Conservation (phyloP, 2,888 invertebrate species). For the Pantelozetes paolii region DNA sequence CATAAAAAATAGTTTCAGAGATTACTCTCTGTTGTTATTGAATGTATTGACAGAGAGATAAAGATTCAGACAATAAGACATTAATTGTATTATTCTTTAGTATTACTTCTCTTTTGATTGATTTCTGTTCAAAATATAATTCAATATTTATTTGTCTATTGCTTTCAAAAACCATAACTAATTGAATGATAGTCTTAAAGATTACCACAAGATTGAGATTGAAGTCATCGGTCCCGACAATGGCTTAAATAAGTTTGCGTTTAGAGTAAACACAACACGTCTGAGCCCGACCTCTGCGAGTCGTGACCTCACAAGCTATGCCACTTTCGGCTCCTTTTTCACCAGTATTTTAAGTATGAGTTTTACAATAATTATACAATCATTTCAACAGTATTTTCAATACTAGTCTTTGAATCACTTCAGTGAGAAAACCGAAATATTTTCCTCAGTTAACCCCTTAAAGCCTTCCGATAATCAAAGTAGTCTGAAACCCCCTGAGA, state of each 20-base stretch:
- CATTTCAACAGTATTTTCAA: too few species aligned
- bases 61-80: background rate
- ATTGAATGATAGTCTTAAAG: slow-evolving; percentile 51
- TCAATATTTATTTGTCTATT: slow-evolving; percentile 19
- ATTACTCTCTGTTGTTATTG: background rate
- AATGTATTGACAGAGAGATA: background rate
- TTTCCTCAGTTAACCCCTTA: too few species aligned
- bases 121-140: background rate
- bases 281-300: slow-evolving; percentile 57
- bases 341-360: slow-evolving; percentile 54
- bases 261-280: slow-evolving; percentile 53
- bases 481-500: too few species aligned
- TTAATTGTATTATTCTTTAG: background rate
- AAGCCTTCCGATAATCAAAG: too few species aligned
- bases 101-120: background rate
- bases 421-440: too few species aligned
- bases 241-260: slow-evolving; percentile 47
- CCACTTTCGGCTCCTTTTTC: slow-evolving; percentile 57
- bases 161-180: background rate
- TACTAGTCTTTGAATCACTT: too few species aligned
- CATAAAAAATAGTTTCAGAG: background rate
- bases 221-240: slow-evolving; percentile 54
- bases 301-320: slow-evolving; percentile 56
- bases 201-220: slow-evolving; percentile 58
- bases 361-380: too few species aligned